Base-by-base conservation (phyloP, 2,888 invertebrate genomes). In the Spialia ferax region DNA sequence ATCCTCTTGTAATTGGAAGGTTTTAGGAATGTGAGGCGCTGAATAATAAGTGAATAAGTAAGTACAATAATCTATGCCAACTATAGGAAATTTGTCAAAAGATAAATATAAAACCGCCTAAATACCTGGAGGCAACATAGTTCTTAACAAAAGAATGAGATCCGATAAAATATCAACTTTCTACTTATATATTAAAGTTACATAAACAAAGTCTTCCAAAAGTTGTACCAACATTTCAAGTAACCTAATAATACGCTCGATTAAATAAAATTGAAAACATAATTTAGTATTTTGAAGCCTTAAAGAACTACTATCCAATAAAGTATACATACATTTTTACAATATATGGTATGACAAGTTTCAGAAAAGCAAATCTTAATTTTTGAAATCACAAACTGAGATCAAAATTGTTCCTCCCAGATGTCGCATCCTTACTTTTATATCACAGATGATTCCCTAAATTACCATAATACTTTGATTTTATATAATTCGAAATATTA, bases 361-460 rank as follows among this genome's bases (percentile, higher is more conserved):
- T 65, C 45, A 74, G 74, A 73, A 71, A 75, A 75, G 75, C 75
- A 73, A 72, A 63, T 52, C 73, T 77, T 79, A 81, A 77, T 74
- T 76, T 77, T 79, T 75, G 81, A 86, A 87, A 67, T 85, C 85
- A 87, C 84, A 85, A 82, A 82, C 85, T 88, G 92, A 93, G 92
- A 91, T 93, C 90, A 78, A 77, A 75, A 81, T 79, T 77, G 82
- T 77, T 76, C 84, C 88, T 86, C 87, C 89, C 90, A 87, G 91
- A 86, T 89, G 86, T 89, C 87, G 82, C 83, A 79, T 77, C 79
- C 88, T 89, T 89, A 91, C 84, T 82, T 84, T 81, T 84, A 75
- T 92, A 92, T 92, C 92, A 93, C 92, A 92, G 92, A 87, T 89
- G 86, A 86, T 89, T 88, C 84, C 82, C 86, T 91, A 88, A 85